Conservation (phyloP, 2,797 vertebrate species). For the Uromys caudimaculatus region DNA sequence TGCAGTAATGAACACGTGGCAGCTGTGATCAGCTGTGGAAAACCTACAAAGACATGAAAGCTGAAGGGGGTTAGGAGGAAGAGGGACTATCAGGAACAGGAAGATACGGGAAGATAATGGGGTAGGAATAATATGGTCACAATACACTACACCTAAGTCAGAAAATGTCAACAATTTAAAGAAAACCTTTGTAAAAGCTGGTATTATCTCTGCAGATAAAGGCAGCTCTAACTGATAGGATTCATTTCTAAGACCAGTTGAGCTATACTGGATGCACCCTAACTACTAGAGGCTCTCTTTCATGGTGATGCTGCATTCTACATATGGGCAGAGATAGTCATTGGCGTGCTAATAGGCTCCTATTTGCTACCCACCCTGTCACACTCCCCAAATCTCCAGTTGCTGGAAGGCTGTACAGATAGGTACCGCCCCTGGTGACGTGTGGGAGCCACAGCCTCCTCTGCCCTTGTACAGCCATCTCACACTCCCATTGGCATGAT, state of each 20-base stretch:
- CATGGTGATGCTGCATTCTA: not conserved
- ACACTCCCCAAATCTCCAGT: not conserved
- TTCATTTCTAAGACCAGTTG: conserved; percentile 2
- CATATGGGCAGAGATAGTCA: not conserved
- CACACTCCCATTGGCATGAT: accelerated
- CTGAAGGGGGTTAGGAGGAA: not conserved
- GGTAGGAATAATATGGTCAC: not conserved
- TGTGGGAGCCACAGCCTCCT: not conserved
- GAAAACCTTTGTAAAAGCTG: not conserved
- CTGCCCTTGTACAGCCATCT: not conserved
- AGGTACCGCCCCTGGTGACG: not conserved
- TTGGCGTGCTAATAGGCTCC: not conserved
- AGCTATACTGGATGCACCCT: not conserved
- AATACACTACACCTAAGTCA: not conserved
- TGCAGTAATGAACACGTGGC: not conserved
- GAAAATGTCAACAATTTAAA: not conserved
- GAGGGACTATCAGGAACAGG: not conserved
- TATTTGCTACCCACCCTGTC: not conserved
- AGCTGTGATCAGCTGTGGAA: not conserved
- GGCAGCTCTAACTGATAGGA: not conserved
- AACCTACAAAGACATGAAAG: not conserved
- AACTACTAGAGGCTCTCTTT: not conserved
- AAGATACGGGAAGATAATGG: too few relatives aligned
- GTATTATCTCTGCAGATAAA: not conserved
- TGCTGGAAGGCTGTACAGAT: not conserved